Evolutionary conservation across 1,140 invertebrate species (phyloP).

Genomic region (Zaprionus nigranus): DNA sequence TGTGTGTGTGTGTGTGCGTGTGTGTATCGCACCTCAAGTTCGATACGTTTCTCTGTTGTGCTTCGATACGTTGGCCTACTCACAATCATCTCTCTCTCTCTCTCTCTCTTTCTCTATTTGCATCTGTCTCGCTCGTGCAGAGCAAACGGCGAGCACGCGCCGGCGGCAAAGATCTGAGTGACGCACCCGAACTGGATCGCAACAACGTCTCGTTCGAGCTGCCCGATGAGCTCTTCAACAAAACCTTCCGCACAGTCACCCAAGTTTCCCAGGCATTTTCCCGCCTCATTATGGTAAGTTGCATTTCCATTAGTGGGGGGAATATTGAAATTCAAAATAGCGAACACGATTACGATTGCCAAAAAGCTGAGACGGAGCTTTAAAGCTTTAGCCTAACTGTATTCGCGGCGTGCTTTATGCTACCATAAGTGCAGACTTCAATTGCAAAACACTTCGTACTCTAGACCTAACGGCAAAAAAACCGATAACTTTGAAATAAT

Average conservation of each 20-base stretch:
- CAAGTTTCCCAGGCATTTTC: constrained; percentile 89
- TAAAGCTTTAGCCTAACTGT: constrained; percentile 3
- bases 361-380: background rate
- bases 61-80: constrained; percentile 29
- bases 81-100: constrained; percentile 31
- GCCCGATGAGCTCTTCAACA: constrained; percentile 88
- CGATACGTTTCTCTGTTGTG: background rate
- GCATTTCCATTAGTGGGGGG: background rate
- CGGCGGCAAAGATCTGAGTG: constrained; percentile 84
- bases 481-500: background rate
- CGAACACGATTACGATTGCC: background rate
- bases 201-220: constrained; percentile 87
- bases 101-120: constrained; percentile 18
- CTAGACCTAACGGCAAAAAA: background rate
- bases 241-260: constrained; percentile 89
- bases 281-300: constrained; percentile 88
- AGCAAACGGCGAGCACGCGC: constrained; percentile 42
- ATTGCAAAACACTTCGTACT: background rate
- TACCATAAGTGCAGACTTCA: background rate
- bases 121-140: constrained; percentile 23
- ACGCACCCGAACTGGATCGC: constrained; percentile 89
- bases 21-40: constrained; percentile 1
- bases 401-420: background rate
- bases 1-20: background rate
- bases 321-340: background rate